Conservation (phyloP, 2,888 invertebrate genomes). For the Eristalis arbustorum region DNA sequence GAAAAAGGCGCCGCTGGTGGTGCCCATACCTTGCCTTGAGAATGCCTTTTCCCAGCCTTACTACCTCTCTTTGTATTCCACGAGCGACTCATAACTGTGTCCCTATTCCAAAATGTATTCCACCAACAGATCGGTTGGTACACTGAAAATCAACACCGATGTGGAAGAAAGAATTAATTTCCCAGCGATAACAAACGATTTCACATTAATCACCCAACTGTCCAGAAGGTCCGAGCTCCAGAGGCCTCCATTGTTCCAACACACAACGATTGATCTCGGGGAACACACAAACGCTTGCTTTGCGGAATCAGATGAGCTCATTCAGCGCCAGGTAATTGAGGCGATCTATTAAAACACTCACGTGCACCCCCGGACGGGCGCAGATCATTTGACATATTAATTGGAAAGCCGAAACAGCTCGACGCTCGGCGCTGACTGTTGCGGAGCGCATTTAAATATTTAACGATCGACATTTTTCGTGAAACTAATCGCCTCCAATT, state of each 20-base stretch:
- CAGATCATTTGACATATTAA: constrained; percentile 57
- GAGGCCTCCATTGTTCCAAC: constrained; percentile 14
- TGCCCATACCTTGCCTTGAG: no score
- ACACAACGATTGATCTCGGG: not conserved
- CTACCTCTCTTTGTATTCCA: not conserved
- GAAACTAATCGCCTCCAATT: constrained; percentile 59
- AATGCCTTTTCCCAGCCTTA: not conserved
- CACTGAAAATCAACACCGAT: constrained; percentile 26
- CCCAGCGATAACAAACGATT: constrained; percentile 42
- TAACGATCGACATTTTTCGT: constrained; percentile 62
- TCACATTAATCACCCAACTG: constrained; percentile 47
- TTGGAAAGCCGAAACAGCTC: constrained; percentile 43
- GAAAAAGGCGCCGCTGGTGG: not conserved
- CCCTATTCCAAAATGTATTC: not conserved
- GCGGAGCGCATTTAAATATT: constrained; percentile 47
- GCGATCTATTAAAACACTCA: constrained; percentile 42
- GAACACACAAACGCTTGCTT: constrained; percentile 4
- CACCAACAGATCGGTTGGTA: constrained; percentile 16
- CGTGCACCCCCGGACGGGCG: not conserved
- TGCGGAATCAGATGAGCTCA: constrained; percentile 19
- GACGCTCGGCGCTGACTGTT: not conserved
- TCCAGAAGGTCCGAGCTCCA: not conserved
- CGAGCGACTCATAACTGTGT: not conserved
- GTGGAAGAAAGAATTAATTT: constrained; percentile 58
- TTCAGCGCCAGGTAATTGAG: constrained; percentile 18